Conservation (phyloP, 2,797 vertebrate genomes). For the Amphiprion clarkii region DNA sequence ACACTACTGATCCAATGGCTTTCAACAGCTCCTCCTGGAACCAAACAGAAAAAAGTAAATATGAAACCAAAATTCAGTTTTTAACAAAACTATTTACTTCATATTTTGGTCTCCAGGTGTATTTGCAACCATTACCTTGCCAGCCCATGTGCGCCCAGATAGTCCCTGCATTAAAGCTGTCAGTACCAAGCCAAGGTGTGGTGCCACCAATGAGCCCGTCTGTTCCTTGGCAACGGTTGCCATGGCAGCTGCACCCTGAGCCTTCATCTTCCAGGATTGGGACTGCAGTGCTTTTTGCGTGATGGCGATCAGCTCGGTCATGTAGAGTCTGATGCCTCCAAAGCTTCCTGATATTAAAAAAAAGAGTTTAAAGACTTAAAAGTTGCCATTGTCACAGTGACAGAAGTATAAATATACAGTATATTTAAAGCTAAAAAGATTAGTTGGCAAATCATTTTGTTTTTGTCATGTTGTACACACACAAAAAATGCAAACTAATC, state of each 20-base stretch:
- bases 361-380: neutral
- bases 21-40: constrained; percentile 95
- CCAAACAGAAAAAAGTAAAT: neutral
- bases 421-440: too few relatives aligned
- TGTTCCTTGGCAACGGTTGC: constrained; percentile 96
- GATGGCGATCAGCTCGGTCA: constrained; percentile 94
- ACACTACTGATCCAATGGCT: constrained; percentile 92
- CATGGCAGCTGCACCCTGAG: constrained; percentile 96
- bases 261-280: constrained; percentile 99
- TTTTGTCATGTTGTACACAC: too few relatives aligned
- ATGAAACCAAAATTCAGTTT: neutral
- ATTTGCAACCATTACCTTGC: constrained; percentile 87
- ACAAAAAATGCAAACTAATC: too few relatives aligned
- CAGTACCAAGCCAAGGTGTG: constrained; percentile 94
- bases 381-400: neutral
- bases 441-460: too few relatives aligned
- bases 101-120: too few relatives aligned
- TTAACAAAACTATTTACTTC: neutral
- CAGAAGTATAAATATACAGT: too few relatives aligned
- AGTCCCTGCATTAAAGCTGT: constrained; percentile 92
- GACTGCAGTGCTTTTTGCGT: constrained; percentile 97
- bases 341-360: constrained; percentile 88
- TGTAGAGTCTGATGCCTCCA: constrained; percentile 95
- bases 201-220: constrained; percentile 91
- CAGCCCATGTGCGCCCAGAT: constrained; percentile 94